Evolutionary conservation across 1,140 invertebrate genomes (phyloP).

Genomic region (Leptinotarsa lineolata): DNA sequence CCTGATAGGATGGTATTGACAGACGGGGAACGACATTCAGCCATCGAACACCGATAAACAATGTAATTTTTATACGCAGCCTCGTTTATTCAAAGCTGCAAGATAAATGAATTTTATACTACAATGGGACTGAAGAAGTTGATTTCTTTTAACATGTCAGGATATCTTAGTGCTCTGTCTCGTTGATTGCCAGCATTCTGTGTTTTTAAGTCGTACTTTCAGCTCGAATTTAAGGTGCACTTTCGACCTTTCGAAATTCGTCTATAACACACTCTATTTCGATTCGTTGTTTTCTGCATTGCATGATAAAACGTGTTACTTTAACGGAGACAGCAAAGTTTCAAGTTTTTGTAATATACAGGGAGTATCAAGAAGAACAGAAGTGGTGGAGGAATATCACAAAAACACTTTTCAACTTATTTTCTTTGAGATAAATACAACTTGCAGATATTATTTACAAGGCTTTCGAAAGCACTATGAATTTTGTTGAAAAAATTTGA

Average conservation of each 20-base stretch:
- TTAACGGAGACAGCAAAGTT: no score
- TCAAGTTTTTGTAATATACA: no score
- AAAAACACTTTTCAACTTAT: no score
- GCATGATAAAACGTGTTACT: no score
- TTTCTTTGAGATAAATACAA: no score
- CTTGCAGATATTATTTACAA: no score
- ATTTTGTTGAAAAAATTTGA: no score
- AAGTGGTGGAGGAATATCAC: no score
- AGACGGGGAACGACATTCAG: constrained; percentile 4
- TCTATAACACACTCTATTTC: neutral
- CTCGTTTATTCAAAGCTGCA: constrained; percentile 29
- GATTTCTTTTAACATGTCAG: constrained; percentile 29
- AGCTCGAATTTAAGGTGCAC: neutral
- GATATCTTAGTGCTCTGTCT: constrained; percentile 21
- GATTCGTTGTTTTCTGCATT: no score
- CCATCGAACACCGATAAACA: constrained; percentile 24
- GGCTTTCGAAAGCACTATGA: no score
- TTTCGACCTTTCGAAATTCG: neutral
- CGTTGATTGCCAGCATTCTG: constrained; percentile 6
- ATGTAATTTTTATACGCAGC: constrained; percentile 29
- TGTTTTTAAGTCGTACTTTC: neutral
- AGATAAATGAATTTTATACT: constrained; percentile 30
- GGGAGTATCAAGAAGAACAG: no score
- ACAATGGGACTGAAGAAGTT: constrained; percentile 29
- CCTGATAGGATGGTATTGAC: neutral